Base-by-base conservation (phyloP, 2,797 vertebrate genomes). In the Podarcis lilfordi region DNA sequence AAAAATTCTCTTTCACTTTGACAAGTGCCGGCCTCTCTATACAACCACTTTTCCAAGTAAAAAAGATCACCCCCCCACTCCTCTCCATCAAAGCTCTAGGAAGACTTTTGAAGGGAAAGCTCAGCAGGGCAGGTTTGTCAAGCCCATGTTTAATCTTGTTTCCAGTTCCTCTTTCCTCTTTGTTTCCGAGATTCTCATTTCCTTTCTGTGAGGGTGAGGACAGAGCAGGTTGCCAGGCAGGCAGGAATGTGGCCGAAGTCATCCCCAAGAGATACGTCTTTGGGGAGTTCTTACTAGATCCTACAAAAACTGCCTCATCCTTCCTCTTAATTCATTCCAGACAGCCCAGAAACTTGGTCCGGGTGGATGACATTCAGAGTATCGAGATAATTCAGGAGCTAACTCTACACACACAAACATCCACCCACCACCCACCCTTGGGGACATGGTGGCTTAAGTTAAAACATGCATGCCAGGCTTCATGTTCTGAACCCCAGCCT, bases 221-320 rank as follows among this genome's bases (percentile, higher is more conserved):
- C 27, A 55, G 82, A 23, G 93, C 88, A 95, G 97, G 96, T 96
- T 97, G 97, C 97, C 96, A 97, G 97, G 98, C 95, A 97, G 95
- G 91, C 95, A 97, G 97, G 97, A 98, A 98, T 97, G 98, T 95
- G 97, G 97, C 97, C 96, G 95, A 97, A 98, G 93, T 95, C 97
- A 97, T 97, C 97, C 93, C 96, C 96, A 94, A 96, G 96, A 97
- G 96, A 96, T 96, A 97, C 89, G 89, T 0, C 61, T 84, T 90
- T 85, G 8, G 2, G 1, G 84, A 79, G 89, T 40, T 90, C 0
- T 1, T 92, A 94, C 96, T 10, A 94, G 86, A 72, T 95, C 97
- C 94, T 97, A 95, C 96, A 92, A 92, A 97, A 96, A 93, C 95
- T 94, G 96, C 95, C 86, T 95, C 89, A 79, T 94, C 95, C 93